Conservation (phyloP, 2,113 vertebrate genomes). For the Mormoops blainvillei region DNA sequence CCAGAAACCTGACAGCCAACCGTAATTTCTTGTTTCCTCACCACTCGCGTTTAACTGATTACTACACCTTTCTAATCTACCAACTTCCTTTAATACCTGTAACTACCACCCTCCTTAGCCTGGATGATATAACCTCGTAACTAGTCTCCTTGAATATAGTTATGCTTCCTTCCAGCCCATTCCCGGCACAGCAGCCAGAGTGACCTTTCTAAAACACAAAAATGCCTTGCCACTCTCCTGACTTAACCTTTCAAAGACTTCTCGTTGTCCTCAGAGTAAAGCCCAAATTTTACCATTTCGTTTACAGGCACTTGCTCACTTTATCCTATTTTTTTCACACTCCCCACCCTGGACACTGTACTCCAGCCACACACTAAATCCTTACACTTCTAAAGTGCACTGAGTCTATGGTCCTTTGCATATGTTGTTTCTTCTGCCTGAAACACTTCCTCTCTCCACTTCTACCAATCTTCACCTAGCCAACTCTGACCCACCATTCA, state of each 20-base stretch:
- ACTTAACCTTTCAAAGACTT: slow-evolving; percentile 4
- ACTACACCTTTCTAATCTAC: not conserved
- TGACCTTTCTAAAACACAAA: not conserved
- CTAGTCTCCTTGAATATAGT: not conserved
- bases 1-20: not conserved
- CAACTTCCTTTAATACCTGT: not conserved
- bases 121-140: not conserved
- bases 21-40: not conserved
- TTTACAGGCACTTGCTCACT: not conserved
- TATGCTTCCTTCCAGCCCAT: not conserved
- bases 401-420: not conserved
- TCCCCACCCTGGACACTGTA: not conserved
- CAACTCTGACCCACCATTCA: not conserved
- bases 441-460: not conserved
- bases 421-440: not conserved
- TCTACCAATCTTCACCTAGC: not conserved
- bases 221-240: not conserved
- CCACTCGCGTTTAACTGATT: not conserved
- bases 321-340: not conserved
- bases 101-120: not conserved
- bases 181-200: not conserved
- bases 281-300: not conserved
- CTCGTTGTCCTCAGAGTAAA: not conserved
- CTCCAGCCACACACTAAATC: not conserved
- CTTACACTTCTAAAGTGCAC: not conserved